Conservation (phyloP, 2,113 vertebrate species). For the Thalassoma bifasciatum region DNA sequence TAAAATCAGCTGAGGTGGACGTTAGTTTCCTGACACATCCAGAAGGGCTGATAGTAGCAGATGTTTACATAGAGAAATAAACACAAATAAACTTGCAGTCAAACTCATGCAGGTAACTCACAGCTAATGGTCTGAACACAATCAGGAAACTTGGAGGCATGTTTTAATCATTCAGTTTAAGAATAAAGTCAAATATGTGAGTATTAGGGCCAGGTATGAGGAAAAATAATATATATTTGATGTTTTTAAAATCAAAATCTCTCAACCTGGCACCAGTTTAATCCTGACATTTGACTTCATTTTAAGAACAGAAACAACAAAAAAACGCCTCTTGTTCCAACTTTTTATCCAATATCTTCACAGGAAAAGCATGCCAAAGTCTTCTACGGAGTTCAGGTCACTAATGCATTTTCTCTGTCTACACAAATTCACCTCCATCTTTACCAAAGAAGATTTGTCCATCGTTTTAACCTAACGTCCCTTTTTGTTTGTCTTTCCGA, state of each 20-base stretch:
- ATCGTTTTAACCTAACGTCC: conserved; percentile 54
- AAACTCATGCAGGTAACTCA: background rate
- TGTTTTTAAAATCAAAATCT: background rate
- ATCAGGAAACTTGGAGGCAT: background rate
- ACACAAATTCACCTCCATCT: background rate
- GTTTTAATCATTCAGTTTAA: background rate
- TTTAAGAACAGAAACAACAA: background rate
- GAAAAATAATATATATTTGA: too few species aligned
- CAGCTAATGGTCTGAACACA: background rate
- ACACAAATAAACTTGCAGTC: background rate
- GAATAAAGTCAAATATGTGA: background rate
- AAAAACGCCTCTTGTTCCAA: background rate
- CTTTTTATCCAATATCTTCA: background rate
- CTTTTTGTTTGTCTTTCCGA: conserved; percentile 70
- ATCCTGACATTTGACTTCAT: background rate
- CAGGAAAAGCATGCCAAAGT: conserved; percentile 12
- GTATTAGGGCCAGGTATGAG: background rate
- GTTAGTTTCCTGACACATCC: background rate
- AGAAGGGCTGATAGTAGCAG: background rate
- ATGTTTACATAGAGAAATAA: background rate
- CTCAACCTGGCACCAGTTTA: background rate
- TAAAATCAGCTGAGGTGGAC: background rate
- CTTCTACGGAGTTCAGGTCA: background rate
- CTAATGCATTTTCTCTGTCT: background rate
- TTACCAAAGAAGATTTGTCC: conserved; percentile 24